Conservation (phyloP, 2,888 invertebrate genomes). For the Trypoxylon attenuatum region DNA sequence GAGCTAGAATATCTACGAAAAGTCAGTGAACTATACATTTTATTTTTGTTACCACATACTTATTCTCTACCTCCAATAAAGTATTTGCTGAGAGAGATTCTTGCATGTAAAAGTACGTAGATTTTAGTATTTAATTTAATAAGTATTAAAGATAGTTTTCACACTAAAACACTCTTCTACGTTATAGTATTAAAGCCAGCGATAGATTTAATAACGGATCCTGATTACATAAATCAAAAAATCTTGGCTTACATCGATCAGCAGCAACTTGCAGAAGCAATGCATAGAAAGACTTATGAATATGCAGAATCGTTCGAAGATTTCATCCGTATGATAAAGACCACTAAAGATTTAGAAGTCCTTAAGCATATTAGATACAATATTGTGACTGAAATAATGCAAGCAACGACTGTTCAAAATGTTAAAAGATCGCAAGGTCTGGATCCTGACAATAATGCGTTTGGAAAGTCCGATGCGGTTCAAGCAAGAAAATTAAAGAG, state of each 20-base stretch:
- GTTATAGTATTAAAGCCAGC: slow-evolving; percentile 83
- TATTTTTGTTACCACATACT: slow-evolving; percentile 87
- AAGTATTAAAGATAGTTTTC: too few species aligned
- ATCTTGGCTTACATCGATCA: slow-evolving; percentile 89
- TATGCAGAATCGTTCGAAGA: slow-evolving; percentile 94
- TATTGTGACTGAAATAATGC: slow-evolving; percentile 94
- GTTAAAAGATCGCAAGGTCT: slow-evolving; percentile 89
- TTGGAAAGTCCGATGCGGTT: slow-evolving; percentile 84
- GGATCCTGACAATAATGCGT: slow-evolving; percentile 78
- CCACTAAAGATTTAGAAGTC: slow-evolving; percentile 87
- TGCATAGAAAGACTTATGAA: slow-evolving; percentile 88
- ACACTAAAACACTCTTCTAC: too few species aligned
- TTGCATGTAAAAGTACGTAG: slow-evolving; percentile 87
- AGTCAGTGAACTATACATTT: slow-evolving; percentile 88
- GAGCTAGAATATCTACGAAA: slow-evolving; percentile 89
- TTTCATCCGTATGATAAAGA: slow-evolving; percentile 88
- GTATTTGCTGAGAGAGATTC: slow-evolving; percentile 87
- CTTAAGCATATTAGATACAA: slow-evolving; percentile 90
- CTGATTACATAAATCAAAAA: slow-evolving; percentile 93
- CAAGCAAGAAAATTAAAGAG: slow-evolving; percentile 89
- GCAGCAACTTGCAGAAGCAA: slow-evolving; percentile 85
- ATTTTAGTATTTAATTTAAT: too few species aligned
- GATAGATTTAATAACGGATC: slow-evolving; percentile 89
- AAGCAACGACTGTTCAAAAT: slow-evolving; percentile 93
- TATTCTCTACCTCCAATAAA: slow-evolving; percentile 87